Conservation (phyloP, 1,140 invertebrate genomes). For the Schlechtendalia chinensis region DNA sequence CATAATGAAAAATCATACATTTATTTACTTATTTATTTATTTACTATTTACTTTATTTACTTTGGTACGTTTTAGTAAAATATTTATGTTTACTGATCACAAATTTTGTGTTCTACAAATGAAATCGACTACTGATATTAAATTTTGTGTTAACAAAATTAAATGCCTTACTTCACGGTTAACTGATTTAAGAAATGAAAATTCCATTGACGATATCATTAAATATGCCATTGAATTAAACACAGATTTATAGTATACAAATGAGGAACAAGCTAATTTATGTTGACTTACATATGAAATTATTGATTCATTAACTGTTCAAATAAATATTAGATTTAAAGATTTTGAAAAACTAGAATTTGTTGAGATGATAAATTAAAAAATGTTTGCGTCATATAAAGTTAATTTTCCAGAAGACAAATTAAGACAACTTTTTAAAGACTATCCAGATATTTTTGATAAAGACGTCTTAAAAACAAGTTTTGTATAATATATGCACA, state of each 20-base stretch:
- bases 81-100: conserved; percentile 12
- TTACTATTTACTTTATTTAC: too few relatives aligned
- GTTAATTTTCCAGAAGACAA: neutral
- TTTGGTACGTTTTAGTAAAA: neutral
- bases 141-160: neutral
- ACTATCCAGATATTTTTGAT: conserved; percentile 12
- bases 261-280: neutral
- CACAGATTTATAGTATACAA: neutral
- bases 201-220: neutral
- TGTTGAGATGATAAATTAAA: conserved; percentile 15
- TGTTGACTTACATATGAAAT: neutral
- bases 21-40: conserved; percentile 8
- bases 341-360: conserved; percentile 4
- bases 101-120: neutral
- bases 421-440: conserved; percentile 14
- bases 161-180: neutral
- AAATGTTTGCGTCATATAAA: conserved; percentile 5
- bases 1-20: neutral
- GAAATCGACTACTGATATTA: neutral
- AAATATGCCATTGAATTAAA: conserved; percentile 9
- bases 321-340: conserved; percentile 18
- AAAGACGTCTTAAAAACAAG: conserved; percentile 5
- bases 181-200: conserved; percentile 18
- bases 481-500: neutral
- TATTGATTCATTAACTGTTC: conserved; percentile 13